Evolutionary conservation across 2,888 invertebrate genomes (phyloP), one percentile per base, ranked within the genome.

Genomic region (Conistra vaccinii): DNA sequence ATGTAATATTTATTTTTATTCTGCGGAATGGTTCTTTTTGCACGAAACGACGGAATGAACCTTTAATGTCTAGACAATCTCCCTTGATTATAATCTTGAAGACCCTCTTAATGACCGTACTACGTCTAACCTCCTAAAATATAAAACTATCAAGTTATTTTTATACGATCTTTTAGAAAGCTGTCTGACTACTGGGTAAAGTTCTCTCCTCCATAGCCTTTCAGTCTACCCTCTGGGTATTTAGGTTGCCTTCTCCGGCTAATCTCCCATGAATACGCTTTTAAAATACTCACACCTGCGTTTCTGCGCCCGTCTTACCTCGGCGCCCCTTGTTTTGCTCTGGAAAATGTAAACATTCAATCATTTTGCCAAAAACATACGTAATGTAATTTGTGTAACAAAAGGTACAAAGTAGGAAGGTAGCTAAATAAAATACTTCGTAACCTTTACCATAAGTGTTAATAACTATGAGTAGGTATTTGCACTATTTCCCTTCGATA

Each of bases 31-130:
- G n/a, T n/a, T n/a, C n/a, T n/a, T n/a, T n/a, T n/a, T n/a, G n/a
- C n/a, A n/a, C n/a, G n/a, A n/a, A n/a, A n/a, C n/a, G n/a, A n/a
- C n/a, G n/a, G n/a, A n/a, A n/a, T n/a, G n/a, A n/a, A n/a, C n/a
- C n/a, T n/a, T n/a, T 35, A 35, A 76, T 48, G 45, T 39, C 48
- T 57, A 77, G 26, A 48, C 20, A 35, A 32, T 78, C 0, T 3
- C 2, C 3, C 17, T 48, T 62, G 32, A 42, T 60, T 62, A 48
- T n/a, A 29, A 65, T 70, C 48, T 71, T 39, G 20, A 39, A 14
- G 29, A 74, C 55, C 10, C 1, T 72, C 48, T 3, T n/a, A 53
- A 12, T 53, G 9, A 3, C 23, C 23, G 51, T n/a, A 3, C n/a
- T n/a, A n/a, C n/a, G n/a, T n/a, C 51, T 20, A 48, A 48, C 20